Base-by-base conservation (phyloP, 64 coral and sea anemone species). In the Acropora tenuis region DNA sequence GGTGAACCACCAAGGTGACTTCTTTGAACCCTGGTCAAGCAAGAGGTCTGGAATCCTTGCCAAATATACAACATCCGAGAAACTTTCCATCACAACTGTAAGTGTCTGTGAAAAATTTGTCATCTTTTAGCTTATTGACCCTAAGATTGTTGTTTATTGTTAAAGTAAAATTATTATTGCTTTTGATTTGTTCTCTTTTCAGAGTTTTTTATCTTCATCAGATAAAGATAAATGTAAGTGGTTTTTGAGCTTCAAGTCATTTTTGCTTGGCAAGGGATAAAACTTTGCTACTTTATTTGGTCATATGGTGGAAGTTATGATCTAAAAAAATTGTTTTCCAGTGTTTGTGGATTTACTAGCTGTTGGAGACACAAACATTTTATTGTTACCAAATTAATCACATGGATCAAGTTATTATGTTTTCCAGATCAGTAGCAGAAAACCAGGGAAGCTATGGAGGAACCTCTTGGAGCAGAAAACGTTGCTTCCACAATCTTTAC, bases 51-150 rank as follows among this genome's bases (percentile, higher is more conserved):
- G 61, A 13, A 96, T 99, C 71, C 89, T 99, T 10, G 91, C 94
- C 75, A 99, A 99, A 78, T 99, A 99, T 69, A 99, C 97, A 15
- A 99, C 97, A 44, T 99, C 97, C 44, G 91, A 99, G 75, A 99
- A 99, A 43, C 91, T 99, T 1, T 99, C 97, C 30, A 99, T 99
- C 19, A 99, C 91, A 4, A 99, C 97, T 66, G 96, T 98, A 95
- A 88, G 96, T 30, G 30, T 30, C 30, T 30, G 30, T 30, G 30
- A 30, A 30, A 30, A 30, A 30, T 30, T 30, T 30, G 30, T 30
- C 9, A 69, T 0, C 2, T 60, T 20, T 40, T 5, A 47, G 20
- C 46, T 69, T 30, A 30, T 30, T 30, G 30, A 30, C 30, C 30
- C 30, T 30, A 30, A 30, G 30, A 30, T 30, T 30, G 30, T 30